These are phyloP conservation scores for Neopipo cinnamomea DNA, from an alignment of 2,113 vertebrate genomes.

Conservation along the genomic window DNA sequence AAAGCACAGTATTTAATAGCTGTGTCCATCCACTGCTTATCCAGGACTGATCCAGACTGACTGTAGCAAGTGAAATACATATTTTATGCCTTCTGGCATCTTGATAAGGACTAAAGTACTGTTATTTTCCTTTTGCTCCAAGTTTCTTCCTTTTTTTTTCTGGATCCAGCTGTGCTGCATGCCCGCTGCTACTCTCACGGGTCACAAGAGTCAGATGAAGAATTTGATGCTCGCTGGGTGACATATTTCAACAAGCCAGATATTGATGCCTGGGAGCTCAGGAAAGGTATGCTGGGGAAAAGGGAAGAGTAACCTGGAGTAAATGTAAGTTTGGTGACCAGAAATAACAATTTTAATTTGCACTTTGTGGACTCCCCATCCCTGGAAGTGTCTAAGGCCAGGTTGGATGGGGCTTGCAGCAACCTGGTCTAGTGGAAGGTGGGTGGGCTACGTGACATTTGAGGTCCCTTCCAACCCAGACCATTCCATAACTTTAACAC, in stretches of 20 bases:
- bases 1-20: neutral
- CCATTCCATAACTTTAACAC: neutral
- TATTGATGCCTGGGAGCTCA: conserved; percentile 94
- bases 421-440: neutral
- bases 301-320: neutral
- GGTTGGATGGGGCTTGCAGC: neutral
- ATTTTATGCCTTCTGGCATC: neutral
- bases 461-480: neutral
- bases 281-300: conserved; percentile 81
- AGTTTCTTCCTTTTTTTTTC: neutral
- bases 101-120: neutral
- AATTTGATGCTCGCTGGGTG: conserved; percentile 97
- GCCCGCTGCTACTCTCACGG: conserved; percentile 90
- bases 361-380: fast-evolving
- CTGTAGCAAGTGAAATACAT: fast-evolving
- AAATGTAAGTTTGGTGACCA: neutral
- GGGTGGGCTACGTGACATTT: neutral
- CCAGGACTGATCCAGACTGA: neutral
- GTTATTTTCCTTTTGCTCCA: neutral
- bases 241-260: conserved; percentile 97
- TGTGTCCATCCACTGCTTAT: neutral
- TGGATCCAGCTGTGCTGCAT: conserved; percentile 72
- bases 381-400: neutral
- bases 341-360: neutral
- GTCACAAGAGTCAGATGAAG: conserved; percentile 91